Evolutionary conservation across 1,140 invertebrate species (phyloP).

Genomic region (Drosophila gunungcola): DNA sequence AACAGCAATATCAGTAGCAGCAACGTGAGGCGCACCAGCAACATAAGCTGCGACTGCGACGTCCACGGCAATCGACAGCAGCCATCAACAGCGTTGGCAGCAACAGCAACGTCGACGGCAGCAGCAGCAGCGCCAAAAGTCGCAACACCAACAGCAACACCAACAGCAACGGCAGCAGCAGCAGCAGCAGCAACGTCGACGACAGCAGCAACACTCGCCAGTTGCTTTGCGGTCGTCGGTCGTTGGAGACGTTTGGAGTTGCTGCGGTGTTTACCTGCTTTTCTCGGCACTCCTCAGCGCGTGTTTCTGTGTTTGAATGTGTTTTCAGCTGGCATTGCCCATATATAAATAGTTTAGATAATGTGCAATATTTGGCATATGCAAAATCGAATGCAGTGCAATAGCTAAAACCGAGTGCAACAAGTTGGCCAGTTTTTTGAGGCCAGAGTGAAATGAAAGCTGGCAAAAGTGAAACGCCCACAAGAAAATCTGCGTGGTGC

Average conservation of each 20-base stretch:
- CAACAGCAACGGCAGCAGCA: conserved; percentile 10
- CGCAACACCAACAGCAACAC: neutral
- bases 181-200: conserved; percentile 27
- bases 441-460: conserved; percentile 72
- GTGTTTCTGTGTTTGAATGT: conserved; percentile 35
- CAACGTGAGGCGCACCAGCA: conserved; percentile 18
- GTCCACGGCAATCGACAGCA: conserved; percentile 36
- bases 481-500: conserved; percentile 62
- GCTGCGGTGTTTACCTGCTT: neutral
- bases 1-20: conserved; percentile 28
- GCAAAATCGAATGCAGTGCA: conserved; percentile 30
- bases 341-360: conserved; percentile 25
- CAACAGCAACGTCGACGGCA: conserved; percentile 21
- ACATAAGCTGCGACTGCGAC: conserved; percentile 28
- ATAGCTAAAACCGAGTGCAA: conserved; percentile 33
- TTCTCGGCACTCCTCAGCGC: conserved; percentile 39
- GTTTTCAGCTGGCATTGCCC: neutral
- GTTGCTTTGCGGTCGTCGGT: conserved; percentile 67
- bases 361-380: conserved; percentile 25
- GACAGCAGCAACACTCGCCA: conserved; percentile 44
- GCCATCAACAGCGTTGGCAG: conserved; percentile 21
- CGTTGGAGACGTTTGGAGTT: conserved; percentile 41
- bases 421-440: conserved; percentile 18
- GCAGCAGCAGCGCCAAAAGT: conserved; percentile 17
- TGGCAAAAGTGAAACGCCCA: conserved; percentile 82